These are phyloP conservation scores for Poecilia wingei DNA, from an alignment of 2,797 vertebrate species.

Conservation along the genomic window DNA sequence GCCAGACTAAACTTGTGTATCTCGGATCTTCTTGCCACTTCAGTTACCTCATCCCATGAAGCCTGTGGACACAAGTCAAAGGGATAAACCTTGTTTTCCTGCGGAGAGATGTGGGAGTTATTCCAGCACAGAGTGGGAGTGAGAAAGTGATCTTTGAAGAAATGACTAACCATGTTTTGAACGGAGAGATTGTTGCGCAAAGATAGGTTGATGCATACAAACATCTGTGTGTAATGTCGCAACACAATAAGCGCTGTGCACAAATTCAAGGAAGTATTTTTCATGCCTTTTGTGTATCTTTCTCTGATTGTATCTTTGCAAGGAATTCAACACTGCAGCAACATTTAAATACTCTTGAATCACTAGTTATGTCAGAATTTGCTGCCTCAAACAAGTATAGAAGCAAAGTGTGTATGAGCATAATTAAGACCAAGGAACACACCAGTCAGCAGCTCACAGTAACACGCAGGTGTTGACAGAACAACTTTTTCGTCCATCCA, in stretches of 20 bases:
- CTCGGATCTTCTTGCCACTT: conserved; percentile 1
- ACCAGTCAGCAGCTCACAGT: not conserved
- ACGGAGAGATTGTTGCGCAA: not conserved
- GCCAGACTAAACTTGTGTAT: conserved; percentile 8
- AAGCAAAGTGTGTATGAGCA: not conserved
- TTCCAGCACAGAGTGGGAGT: not conserved
- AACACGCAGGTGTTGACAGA: not conserved
- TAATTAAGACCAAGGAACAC: not conserved
- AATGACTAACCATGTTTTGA: not conserved
- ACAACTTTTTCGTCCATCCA: not conserved
- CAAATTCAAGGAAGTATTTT: not conserved
- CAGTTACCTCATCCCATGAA: conserved; percentile 9
- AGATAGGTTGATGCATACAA: not conserved
- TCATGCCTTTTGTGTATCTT: not conserved
- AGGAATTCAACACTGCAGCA: not conserved
- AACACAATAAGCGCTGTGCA: not conserved
- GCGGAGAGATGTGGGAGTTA: not conserved
- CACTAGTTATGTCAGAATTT: not conserved
- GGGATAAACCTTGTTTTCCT: conserved; percentile 9
- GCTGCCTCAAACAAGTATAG: not conserved
- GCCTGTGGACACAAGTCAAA: conserved; percentile 27
- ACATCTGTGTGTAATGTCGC: not conserved
- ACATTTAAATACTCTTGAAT: not conserved
- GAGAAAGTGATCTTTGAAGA: conserved; percentile 12
- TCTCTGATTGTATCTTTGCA: not conserved